Evolutionary conservation across 2,113 vertebrate species (phyloP).

Genomic region (Vicugna pacos): DNA sequence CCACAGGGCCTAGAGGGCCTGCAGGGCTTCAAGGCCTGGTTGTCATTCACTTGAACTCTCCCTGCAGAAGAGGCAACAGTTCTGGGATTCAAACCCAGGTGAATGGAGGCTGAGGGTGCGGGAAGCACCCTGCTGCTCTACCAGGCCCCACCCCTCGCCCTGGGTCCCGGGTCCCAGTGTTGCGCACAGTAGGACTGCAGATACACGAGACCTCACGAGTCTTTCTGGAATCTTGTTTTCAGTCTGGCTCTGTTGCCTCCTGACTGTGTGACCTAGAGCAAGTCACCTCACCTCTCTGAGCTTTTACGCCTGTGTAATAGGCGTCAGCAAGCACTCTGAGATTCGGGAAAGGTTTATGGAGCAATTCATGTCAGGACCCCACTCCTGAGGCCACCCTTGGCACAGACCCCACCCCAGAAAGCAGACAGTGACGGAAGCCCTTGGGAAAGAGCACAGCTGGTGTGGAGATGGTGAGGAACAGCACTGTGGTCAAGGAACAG

Average conservation of each 20-base stretch:
- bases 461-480: rapidly evolving
- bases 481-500: background rate
- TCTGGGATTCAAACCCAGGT: background rate
- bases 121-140: too few relatives aligned
- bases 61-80: background rate
- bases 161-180: background rate
- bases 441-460: background rate
- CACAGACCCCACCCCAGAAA: background rate
- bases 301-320: background rate
- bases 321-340: background rate
- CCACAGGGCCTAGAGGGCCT: too few relatives aligned
- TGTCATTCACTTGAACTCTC: rapidly evolving
- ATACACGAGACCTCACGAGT: rapidly evolving
- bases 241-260: background rate
- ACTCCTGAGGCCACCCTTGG: background rate
- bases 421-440: background rate
- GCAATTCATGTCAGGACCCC: rapidly evolving
- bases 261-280: background rate
- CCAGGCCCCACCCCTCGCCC: too few relatives aligned
- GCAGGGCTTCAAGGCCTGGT: background rate
- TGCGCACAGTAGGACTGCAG: rapidly evolving
- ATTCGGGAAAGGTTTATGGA: background rate
- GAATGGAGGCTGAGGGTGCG: background rate
- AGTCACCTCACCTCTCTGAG: background rate
- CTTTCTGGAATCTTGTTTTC: too few relatives aligned